phyloP scores from a whole-genome alignment of 2,113 vertebrate species.

The Picathartes gymnocephalus region DNA sequence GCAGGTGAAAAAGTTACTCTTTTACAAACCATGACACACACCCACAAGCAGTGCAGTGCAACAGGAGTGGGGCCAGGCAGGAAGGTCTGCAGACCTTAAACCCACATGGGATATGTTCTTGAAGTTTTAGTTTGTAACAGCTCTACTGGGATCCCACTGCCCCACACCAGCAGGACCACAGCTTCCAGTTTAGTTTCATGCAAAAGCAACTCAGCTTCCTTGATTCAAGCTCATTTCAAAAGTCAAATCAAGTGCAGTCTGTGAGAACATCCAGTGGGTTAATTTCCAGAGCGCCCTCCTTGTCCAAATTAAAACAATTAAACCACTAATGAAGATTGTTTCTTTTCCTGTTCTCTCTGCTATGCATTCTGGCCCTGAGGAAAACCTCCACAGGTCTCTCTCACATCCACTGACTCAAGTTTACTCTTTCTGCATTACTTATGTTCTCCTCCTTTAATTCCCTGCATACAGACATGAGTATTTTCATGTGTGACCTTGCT shows the following conservation, averaged over 20 bases:
- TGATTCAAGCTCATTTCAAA: neutral
- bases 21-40: no score
- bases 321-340: neutral
- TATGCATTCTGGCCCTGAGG: neutral
- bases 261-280: neutral
- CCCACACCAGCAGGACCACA: neutral
- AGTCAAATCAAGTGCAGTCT: neutral
- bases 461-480: no score
- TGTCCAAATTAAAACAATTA: neutral
- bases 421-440: neutral
- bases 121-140: neutral
- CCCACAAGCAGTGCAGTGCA: neutral
- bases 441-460: neutral
- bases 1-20: no score
- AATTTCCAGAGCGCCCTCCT: neutral
- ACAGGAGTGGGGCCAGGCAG: neutral
- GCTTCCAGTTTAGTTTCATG: neutral
- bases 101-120: rapidly evolving
- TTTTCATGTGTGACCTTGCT: neutral
- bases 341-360: neutral
- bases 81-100: neutral
- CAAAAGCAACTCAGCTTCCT: neutral
- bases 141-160: neutral
- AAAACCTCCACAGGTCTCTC: neutral
- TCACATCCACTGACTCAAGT: neutral